Base-by-base conservation (phyloP, 2,888 invertebrate species). In the Leptodirus hochenwartii region DNA sequence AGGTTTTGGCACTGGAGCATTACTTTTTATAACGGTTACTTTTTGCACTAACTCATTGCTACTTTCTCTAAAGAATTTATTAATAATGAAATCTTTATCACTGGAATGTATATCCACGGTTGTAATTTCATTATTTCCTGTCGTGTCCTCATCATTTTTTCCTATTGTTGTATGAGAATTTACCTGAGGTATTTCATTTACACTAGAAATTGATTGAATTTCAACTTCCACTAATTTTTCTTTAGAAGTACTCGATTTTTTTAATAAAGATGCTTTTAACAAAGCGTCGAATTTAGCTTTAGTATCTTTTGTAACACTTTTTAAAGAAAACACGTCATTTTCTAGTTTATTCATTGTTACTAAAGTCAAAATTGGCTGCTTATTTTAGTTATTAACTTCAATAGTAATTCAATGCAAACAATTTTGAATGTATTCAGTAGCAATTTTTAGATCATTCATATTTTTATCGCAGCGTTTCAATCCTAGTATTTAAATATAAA, bases 271-370 rank as follows among this genome's bases (percentile, higher is more conserved):
- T 12, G 39, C 34, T 37, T 46, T 49, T 17, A 51, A 33, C 30
- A 51, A 37, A 5, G 43, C 39, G 17, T 51, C 47, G 37, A 53
- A 51, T 35, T 45, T 45, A 17, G 42, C 42, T 39, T 45, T 47
- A 8, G 53, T 51, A 41, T 50, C 47, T 24, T 40, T 38, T 30
- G 40, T 44, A 25, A 46, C 35, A 36, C 41, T 43, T 22, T 31
- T n/a, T 20, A n/a, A n/a, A n/a, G n/a, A n/a, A n/a, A n/a, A n/a
- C n/a, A n/a, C n/a, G n/a, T n/a, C n/a, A n/a, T n/a, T n/a, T n/a
- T n/a, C n/a, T n/a, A n/a, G n/a, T n/a, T n/a, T n/a, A n/a, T n/a
- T n/a, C n/a, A n/a, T n/a, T n/a, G n/a, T n/a, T n/a, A n/a, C n/a
- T n/a, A n/a, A n/a, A n/a, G n/a, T n/a, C n/a, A n/a, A n/a, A n/a